A percentile compares a stretch with the other conserved stretches of the same genome.
These are phyloP conservation scores for Gymnorhina tibicen DNA, from an alignment of 2,113 vertebrate genomes.

Conservation along the genomic window DNA sequence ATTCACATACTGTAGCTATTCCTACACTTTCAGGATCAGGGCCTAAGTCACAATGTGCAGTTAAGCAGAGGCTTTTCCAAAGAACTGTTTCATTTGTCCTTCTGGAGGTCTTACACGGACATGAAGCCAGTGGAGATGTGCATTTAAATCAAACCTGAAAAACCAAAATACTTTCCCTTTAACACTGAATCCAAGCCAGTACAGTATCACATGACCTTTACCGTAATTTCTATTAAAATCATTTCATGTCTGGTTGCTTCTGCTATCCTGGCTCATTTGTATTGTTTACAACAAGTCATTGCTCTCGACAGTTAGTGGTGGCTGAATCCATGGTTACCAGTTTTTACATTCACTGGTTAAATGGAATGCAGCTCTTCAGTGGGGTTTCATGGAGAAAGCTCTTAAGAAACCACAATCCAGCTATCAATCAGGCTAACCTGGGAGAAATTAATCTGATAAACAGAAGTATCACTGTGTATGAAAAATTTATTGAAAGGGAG, in stretches of 20 bases:
- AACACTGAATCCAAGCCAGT: conserved; percentile 70
- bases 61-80: conserved; percentile 22
- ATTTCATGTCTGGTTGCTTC: conserved; percentile 82
- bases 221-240: conserved; percentile 83
- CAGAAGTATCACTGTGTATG: conserved; percentile 59
- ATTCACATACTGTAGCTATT: neutral
- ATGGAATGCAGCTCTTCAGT: conserved; percentile 76
- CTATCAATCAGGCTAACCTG: conserved; percentile 78
- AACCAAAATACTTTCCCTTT: conserved; percentile 75
- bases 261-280: conserved; percentile 78
- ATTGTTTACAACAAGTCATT: conserved; percentile 83
- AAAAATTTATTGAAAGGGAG: conserved; percentile 70
- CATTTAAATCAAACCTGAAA: conserved; percentile 47
- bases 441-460: conserved; percentile 79
- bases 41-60: conserved; percentile 22
- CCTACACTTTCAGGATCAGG: neutral
- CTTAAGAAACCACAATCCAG: conserved; percentile 76
- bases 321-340: conserved; percentile 82
- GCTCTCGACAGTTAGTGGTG: conserved; percentile 76
- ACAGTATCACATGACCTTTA: conserved; percentile 79
- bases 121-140: neutral
- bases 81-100: conserved; percentile 9
- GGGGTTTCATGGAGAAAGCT: conserved; percentile 73
- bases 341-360: conserved; percentile 80
- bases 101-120: neutral